A percentile compares a stretch with the other conserved stretches of the same genome.
Conservation (phyloP, 2,797 vertebrate species). For the Carcharodon carcharias region DNA sequence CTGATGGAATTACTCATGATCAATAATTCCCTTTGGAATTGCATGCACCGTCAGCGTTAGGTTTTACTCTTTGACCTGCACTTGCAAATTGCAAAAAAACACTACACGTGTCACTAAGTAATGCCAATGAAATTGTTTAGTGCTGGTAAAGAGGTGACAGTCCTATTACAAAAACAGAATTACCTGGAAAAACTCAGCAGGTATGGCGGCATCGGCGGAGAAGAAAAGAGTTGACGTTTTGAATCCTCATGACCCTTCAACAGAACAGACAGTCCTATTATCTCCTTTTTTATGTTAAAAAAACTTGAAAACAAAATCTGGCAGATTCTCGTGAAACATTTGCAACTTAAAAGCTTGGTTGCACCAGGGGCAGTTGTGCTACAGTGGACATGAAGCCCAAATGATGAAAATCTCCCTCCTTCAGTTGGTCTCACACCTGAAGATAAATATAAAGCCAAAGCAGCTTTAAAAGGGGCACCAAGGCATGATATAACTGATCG, state of each 20-base stretch:
- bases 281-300: too few species aligned
- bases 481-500: not conserved
- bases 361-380: not conserved
- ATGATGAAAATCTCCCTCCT: not conserved
- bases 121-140: not conserved
- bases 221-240: too few species aligned
- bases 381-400: not conserved
- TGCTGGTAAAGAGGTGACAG: not conserved
- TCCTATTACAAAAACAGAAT: too few species aligned
- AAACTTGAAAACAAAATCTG: not conserved
- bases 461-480: not conserved
- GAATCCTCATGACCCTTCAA: too few species aligned
- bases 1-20: not conserved
- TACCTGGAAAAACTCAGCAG: too few species aligned
- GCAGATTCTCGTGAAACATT: not conserved
- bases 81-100: not conserved
- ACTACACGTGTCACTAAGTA: not conserved
- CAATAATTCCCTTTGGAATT: not conserved
- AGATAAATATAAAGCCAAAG: not conserved
- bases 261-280: too few species aligned
- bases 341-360: not conserved
- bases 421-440: not conserved
- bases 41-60: not conserved
- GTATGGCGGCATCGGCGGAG: too few species aligned
- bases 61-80: not conserved